Conservation (phyloP, 1,140 invertebrate species). For the Drosophila lacteicornis region DNA sequence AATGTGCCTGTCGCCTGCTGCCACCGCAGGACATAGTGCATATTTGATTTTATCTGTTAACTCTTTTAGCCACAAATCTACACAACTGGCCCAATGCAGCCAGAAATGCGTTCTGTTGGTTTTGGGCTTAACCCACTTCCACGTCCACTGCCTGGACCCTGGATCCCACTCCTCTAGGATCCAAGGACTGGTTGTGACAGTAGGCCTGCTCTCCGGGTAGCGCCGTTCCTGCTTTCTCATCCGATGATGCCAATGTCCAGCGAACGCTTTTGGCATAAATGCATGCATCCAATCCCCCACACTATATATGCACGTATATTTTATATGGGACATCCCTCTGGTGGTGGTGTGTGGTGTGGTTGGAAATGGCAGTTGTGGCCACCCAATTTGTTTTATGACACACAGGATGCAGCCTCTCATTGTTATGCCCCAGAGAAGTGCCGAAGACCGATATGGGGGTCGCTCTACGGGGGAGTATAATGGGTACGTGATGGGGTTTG, state of each 20-base stretch:
- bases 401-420: conserved; percentile 58
- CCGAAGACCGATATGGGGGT: conserved; percentile 37
- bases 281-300: conserved; percentile 54
- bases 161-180: conserved; percentile 6
- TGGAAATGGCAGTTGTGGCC: conserved; percentile 66
- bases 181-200: conserved; percentile 65
- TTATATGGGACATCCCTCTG: conserved; percentile 11
- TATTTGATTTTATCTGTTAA: conserved; percentile 83
- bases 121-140: conserved; percentile 23
- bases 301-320: conserved; percentile 1
- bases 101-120: conserved; percentile 56
- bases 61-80: conserved; percentile 82
- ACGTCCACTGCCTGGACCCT: background rate
- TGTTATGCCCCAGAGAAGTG: conserved; percentile 51
- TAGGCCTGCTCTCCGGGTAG: conserved; percentile 16
- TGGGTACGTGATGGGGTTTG: conserved; percentile 46
- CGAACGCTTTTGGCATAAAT: conserved; percentile 70
- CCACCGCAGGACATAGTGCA: conserved; percentile 71
- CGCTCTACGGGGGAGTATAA: conserved; percentile 23
- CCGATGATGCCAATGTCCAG: conserved; percentile 68
- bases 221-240: conserved; percentile 39
- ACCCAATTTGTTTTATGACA: conserved; percentile 78
- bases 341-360: conserved; percentile 16
- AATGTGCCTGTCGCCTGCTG: conserved; percentile 60
- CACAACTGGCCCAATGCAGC: conserved; percentile 67